phyloP scores from a whole-genome alignment of 30 jellyfish, hydroid and myxozoan species.

The Turritopsis rubra region DNA sequence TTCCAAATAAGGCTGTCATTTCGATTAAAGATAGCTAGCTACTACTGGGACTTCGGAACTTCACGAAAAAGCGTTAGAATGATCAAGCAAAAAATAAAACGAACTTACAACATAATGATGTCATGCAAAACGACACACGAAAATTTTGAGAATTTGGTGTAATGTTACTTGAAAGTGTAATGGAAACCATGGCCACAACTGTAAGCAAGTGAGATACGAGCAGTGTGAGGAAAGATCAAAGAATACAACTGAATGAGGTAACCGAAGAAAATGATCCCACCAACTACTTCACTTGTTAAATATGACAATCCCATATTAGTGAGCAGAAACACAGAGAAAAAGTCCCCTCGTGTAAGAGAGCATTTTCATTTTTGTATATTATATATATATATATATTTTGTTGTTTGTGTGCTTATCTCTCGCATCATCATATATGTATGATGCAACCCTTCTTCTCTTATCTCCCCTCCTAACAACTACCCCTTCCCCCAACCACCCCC shows the following conservation, averaged over 20 bases:
- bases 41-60: no score
- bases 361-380: neutral
- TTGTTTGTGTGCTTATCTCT: neutral
- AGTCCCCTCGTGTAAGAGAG: slow-evolving; percentile 74
- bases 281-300: slow-evolving; percentile 84
- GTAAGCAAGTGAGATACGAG: neutral
- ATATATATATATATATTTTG: neutral
- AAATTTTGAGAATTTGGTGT: neutral
- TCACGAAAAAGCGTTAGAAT: neutral
- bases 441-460: no score
- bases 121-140: neutral
- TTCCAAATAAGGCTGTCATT: slow-evolving; percentile 89
- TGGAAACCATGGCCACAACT: neutral
- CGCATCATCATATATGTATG: no score
- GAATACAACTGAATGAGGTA: neutral
- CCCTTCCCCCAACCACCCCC: no score
- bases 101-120: neutral
- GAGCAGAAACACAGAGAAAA: slow-evolving; percentile 84
- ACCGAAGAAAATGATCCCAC: slow-evolving; percentile 68
- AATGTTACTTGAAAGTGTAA: neutral
- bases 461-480: no score
- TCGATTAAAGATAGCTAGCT: neutral
- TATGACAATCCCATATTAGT: slow-evolving; percentile 86
- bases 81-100: neutral
- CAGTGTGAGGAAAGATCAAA: neutral